Evolutionary conservation across 2,113 vertebrate genomes (phyloP).

Genomic region (Plectropomus leopardus): DNA sequence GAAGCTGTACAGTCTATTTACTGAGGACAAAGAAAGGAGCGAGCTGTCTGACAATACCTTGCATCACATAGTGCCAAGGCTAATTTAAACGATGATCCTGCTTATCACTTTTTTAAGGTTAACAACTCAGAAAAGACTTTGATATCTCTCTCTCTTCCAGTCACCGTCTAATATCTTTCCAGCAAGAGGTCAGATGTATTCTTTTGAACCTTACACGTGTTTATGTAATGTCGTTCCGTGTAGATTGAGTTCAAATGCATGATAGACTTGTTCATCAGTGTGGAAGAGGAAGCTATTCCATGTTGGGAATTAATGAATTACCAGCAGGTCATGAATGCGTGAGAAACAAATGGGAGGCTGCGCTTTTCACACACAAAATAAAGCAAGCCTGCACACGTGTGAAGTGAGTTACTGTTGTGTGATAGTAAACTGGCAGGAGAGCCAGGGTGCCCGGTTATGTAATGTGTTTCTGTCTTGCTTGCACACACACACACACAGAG

Average conservation of each 20-base stretch:
- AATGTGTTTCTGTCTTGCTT: constrained; percentile 63
- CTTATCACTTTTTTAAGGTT: not conserved
- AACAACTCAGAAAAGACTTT: constrained; percentile 9
- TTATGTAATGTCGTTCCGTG: constrained; percentile 36
- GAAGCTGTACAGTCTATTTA: not conserved
- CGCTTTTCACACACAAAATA: constrained; percentile 56
- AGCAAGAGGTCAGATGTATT: constrained; percentile 41
- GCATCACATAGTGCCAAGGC: not conserved
- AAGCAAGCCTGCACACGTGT: constrained; percentile 63
- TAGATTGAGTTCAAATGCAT: constrained; percentile 37
- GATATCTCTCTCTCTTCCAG: constrained; percentile 13
- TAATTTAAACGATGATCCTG: not conserved
- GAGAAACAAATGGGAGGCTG: constrained; percentile 64
- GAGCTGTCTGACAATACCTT: not conserved
- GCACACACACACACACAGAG: constrained; percentile 12
- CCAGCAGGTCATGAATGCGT: constrained; percentile 52
- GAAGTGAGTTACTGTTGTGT: constrained; percentile 72
- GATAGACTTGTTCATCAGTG: constrained; percentile 15
- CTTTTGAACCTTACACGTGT: constrained; percentile 18
- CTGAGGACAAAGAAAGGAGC: not conserved
- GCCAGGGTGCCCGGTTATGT: constrained; percentile 70
- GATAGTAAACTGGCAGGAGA: constrained; percentile 77
- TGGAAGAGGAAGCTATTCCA: constrained; percentile 33
- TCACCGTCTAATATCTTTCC: not conserved
- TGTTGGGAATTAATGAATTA: constrained; percentile 56